Base-by-base conservation (phyloP, 2,113 vertebrate genomes). In the Cyprinodon tularosa region DNA sequence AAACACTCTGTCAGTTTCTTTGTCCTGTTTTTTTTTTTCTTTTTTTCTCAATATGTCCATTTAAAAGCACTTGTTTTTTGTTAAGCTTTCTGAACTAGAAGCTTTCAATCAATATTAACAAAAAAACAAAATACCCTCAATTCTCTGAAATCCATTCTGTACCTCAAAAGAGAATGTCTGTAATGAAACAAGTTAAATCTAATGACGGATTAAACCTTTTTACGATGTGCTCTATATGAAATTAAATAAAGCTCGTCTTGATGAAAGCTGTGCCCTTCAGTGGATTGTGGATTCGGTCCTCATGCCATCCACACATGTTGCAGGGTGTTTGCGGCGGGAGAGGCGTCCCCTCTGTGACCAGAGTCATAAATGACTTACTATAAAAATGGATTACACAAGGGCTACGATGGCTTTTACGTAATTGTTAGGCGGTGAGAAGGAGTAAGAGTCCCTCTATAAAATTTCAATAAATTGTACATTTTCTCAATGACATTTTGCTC, bases 151-250 rank as follows among this genome's bases (percentile, higher is more conserved):
- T 60, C 72, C 20, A 9, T 66, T 74, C 13, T 40, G 20, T 47
- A 62, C 67, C 84, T 86, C 82, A 59, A 89, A 89, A 76, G 68
- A 74, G 62, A 40, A 71, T 68, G 78, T 78, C 50, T 50, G n/a
- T 90, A 91, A 92, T 92, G 85, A 93, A 92, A 93, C 89, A 89
- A 92, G 90, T 92, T 82, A 71, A 86, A 78, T 86, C 81, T 81
- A 81, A 87, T 86, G 79, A 75, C 48, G 8, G 83, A 88, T 84
- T 88, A 72, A 86, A 86, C 82, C 84, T 81, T 91, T 94, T 94
- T 93, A 94, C 86, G 84, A 89, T n/a, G 92, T 93, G 91, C 83
- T 93, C 50, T 9, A n/a, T 84, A 82, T 92, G 87, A 90, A 91
- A 76, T 69, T 69, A 72, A 81, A 75, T 50, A 72, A 38, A 15